phyloP scores from a whole-genome alignment of 2,113 vertebrate genomes.

The Sinocyclocheilus anophthalmus region DNA sequence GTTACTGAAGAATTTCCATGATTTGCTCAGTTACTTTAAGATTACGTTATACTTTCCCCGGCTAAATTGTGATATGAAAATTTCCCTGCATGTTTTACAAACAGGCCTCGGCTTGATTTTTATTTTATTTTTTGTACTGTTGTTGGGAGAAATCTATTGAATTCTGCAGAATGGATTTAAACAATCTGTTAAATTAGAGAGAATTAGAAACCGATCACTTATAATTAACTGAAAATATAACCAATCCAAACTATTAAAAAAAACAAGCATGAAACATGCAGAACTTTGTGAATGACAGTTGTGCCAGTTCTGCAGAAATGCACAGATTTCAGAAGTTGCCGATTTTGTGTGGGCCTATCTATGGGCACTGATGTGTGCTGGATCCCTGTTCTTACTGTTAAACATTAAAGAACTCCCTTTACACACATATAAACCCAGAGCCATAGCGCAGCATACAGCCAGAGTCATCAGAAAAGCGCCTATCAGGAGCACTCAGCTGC shows the following conservation, averaged over 20 bases:
- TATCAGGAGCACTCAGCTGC: conserved; percentile 27
- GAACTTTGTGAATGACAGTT: not conserved
- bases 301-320: not conserved
- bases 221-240: not conserved
- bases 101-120: not conserved
- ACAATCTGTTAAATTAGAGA: not conserved
- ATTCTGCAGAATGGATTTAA: not conserved
- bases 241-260: not conserved
- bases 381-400: not conserved
- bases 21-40: no score
- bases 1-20: no score
- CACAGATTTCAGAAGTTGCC: not conserved
- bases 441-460: not conserved
- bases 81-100: not conserved
- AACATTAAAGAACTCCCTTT: conserved; percentile 13
- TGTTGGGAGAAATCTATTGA: not conserved
- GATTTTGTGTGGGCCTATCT: not conserved
- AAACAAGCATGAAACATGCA: not conserved
- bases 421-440: conserved; percentile 13
- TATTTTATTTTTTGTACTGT: not conserved
- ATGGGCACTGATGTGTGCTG: not conserved
- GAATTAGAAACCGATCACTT: not conserved
- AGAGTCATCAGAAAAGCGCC: conserved; percentile 4
- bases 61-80: no score
- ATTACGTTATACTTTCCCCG: no score